phyloP scores from a whole-genome alignment of 2,113 vertebrate genomes.

The Pan paniscus region DNA sequence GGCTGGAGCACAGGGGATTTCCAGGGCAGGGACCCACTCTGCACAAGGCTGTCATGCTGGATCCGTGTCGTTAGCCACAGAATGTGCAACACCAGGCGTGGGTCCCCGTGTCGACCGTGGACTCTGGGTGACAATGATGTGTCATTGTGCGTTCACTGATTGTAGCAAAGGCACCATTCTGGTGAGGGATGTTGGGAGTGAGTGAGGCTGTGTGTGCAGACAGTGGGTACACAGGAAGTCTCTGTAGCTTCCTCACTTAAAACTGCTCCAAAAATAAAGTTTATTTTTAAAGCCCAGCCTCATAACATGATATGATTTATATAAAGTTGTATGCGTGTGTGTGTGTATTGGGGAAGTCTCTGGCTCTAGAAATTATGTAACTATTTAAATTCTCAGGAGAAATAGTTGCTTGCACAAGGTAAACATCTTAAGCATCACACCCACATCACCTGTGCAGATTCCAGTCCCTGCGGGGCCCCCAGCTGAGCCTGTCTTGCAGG shows the following conservation, averaged over 20 bases:
- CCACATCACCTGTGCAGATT: not conserved
- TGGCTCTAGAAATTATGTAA: not conserved
- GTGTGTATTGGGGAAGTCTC: not conserved
- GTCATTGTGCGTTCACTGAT: no score
- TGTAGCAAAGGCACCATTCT: not conserved
- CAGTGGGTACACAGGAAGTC: not conserved
- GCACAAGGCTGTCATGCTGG: fast-evolving
- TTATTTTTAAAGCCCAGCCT: no score
- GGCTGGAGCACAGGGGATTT: not conserved
- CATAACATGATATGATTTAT: not conserved
- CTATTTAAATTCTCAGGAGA: not conserved
- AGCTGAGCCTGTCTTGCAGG: not conserved
- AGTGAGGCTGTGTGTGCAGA: not conserved
- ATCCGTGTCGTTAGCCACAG: not conserved
- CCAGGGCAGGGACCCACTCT: not conserved
- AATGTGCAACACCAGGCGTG: not conserved
- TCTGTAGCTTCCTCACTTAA: not conserved
- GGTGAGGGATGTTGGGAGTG: not conserved
- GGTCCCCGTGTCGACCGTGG: no score
- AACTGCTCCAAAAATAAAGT: not conserved
- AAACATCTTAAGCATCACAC: no score
- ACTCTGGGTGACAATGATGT: no score
- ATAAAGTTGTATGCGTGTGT: not conserved
- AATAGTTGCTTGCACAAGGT: not conserved
- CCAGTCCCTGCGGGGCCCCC: not conserved